Evolutionary conservation across 2,113 vertebrate species (phyloP), one percentile per base, ranked within the genome.

Genomic region (Neotragus pygmaeus): DNA sequence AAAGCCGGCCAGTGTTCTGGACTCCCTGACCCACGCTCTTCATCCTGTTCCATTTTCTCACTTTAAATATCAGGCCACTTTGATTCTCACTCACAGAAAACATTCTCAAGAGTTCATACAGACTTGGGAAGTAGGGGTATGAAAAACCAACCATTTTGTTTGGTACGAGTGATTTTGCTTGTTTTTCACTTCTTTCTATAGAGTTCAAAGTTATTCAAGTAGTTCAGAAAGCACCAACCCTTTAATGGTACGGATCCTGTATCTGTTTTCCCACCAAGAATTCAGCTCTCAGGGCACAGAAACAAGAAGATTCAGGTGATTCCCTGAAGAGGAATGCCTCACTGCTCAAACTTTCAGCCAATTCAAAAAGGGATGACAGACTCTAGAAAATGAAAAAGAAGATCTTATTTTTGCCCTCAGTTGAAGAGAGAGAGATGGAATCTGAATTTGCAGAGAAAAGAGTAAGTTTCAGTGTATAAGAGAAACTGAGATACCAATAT

Each of bases 111-210:
- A 85, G 45, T 78, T 64, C 25, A 66, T 77, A 62, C 45, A 70
- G 57, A 90, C 14, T 39, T 90, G 7, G 57, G 19, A 78, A 91
- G 57, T 1, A 95, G 36, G 23, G 25, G 2, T 66, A 58, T 8
- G 21, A 30, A 51, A 51, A 85, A 51, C 25, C n/a, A 88, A 86
- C 12, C 51, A 70, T 39, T 75, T 51, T 92, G 33, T 60, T 87
- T 6, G 15, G n/a, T 15, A 85, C 23, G 49, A 87, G 19, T 88
- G 53, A 66, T 81, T 82, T 70, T 86, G 49, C 45, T 64, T 73
- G 55, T 66, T 97, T 83, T 95, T 96, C 88, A 91, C 33, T 90
- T 96, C 39, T 93, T 91, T 77, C 21, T 82, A 19, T 77, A 86
- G 81, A 36, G 21, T 78, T 62, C 70, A 85, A 83, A 94, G 36